A percentile compares a stretch with the other conserved stretches of the same genome.
phyloP scores from a whole-genome alignment of 2,113 vertebrate genomes.

The Dipodomys stephensi region DNA sequence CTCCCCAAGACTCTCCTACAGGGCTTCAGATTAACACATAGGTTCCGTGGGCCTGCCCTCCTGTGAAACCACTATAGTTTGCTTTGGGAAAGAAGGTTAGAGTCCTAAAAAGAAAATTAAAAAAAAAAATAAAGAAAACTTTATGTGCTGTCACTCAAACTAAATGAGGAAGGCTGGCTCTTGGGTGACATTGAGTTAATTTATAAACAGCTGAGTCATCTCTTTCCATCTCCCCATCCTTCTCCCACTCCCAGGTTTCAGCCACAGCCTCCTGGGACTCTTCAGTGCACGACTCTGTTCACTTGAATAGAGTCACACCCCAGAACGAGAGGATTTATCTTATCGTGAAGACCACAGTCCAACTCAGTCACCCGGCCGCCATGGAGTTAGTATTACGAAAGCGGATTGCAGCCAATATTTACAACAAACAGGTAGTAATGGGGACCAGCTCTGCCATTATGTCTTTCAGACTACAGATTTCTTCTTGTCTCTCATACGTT shows the following conservation, averaged over 20 bases:
- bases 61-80: not conserved
- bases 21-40: not conserved
- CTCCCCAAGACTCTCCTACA: not conserved
- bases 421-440: slow-evolving; percentile 95
- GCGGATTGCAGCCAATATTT: slow-evolving; percentile 97
- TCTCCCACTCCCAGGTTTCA: slow-evolving; percentile 88
- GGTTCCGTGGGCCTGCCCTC: not conserved
- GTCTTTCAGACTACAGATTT: accelerated
- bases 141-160: not conserved
- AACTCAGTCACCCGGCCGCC: slow-evolving; percentile 97
- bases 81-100: not conserved
- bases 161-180: not conserved
- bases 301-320: slow-evolving; percentile 95
- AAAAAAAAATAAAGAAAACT: not conserved
- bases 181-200: not conserved
- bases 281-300: slow-evolving; percentile 96
- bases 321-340: slow-evolving; percentile 96
- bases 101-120: not conserved
- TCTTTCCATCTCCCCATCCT: not conserved
- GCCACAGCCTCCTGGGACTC: slow-evolving; percentile 97
- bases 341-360: slow-evolving; percentile 96
- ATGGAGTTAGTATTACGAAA: slow-evolving; percentile 98
- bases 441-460: accelerated
- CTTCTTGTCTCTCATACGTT: not conserved
- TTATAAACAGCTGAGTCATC: not conserved